Base-by-base conservation (phyloP, 2,797 vertebrate genomes). In the Sebastes minor region DNA sequence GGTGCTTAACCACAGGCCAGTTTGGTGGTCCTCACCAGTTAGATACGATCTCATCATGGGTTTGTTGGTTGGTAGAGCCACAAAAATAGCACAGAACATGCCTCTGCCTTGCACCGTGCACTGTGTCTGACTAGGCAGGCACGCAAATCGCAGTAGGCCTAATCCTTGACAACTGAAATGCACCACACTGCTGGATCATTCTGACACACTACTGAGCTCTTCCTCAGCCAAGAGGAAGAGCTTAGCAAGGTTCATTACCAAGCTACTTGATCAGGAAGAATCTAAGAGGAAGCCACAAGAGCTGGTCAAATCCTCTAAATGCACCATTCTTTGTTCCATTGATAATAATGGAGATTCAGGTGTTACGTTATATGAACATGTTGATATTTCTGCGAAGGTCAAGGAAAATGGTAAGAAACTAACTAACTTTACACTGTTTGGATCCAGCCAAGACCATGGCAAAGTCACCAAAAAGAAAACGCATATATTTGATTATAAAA, bases 101-200 rank as follows among this genome's bases (percentile, higher is more conserved):
- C 74, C 28, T 62, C 52, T 75, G 25, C 18, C 12, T 67, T 61
- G 66, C 42, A 52, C 14, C 52, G 55, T 64, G n/a, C 38, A 71
- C 70, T 53, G 61, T 53, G 35, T 59, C 55, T 73, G 66, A 73
- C 65, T 18, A 66, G 59, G 55, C 61, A 83, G 71, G 22, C 30
- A 79, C 49, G 61, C 33, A 85, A 82, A 86, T 85, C 62, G 64
- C 8, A 1, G 67, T 3, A 70, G 76, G 72, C 49, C 22, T 89
- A 89, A 88, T 89, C 85, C 69, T 25, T 84, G 74, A 88, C 82
- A 75, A 30, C 64, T 38, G 6, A 62, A 86, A 74, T 73, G 35
- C 69, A 78, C 56, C 63, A 53, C 68, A 59, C 52, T 66, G 69
- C 72, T 82, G 71, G 68, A 86, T 84, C 82, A 84, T 62, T n/a